Evolutionary conservation across 1,140 invertebrate genomes (phyloP).

Genomic region (Penaeus japonicus): DNA sequence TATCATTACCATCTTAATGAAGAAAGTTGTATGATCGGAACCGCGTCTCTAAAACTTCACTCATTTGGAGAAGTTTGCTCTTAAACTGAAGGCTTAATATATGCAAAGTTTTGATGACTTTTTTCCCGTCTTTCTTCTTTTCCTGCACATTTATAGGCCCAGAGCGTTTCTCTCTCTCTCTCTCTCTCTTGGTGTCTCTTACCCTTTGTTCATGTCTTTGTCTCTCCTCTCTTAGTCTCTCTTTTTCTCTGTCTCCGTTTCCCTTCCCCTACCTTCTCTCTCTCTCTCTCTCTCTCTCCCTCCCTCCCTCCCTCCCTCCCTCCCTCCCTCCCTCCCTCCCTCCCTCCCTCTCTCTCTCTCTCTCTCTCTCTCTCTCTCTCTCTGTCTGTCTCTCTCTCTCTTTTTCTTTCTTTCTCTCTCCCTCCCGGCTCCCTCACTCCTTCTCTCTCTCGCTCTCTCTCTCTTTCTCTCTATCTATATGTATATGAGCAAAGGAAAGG

Average conservation of each 20-base stretch:
- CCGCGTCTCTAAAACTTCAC: constrained; percentile 3
- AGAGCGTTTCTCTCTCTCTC: no score
- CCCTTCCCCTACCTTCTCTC: neutral
- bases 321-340: neutral
- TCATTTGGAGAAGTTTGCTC: neutral
- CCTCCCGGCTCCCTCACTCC: neutral
- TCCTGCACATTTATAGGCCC: no score
- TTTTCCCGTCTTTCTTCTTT: neutral
- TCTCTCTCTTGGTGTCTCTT: neutral
- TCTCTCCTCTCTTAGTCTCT: neutral
- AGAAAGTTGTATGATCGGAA: constrained; percentile 10
- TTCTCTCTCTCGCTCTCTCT: neutral
- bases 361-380: neutral
- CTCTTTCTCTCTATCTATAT: neutral
- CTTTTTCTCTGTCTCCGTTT: neutral
- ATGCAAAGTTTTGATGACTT: neutral
- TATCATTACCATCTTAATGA: constrained; percentile 2
- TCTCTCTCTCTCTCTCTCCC: constrained; percentile 36
- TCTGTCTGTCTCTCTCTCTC: neutral
- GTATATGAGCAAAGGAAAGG: neutral
- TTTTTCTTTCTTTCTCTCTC: neutral
- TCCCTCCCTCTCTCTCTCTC: neutral
- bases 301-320: constrained; percentile 12
- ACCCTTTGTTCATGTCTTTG: no score
- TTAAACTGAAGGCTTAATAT: neutral